Evolutionary conservation across 2,888 invertebrate genomes (phyloP).

Genomic region (Liopterus haemorrhoidalis): DNA sequence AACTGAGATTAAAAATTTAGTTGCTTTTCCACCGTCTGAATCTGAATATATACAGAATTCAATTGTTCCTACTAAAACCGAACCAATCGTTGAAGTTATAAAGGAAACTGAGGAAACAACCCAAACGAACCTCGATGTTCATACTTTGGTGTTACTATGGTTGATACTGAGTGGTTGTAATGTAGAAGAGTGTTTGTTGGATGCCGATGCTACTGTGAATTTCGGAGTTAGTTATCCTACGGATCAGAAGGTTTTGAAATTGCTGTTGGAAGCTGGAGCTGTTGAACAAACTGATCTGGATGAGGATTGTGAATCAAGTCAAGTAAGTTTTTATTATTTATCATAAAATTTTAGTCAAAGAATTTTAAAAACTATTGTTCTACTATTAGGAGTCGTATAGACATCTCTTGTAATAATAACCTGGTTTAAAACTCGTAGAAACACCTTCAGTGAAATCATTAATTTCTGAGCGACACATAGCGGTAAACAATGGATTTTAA

Average conservation of each 20-base stretch:
- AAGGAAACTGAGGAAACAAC: slow-evolving; percentile 12
- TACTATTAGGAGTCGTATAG: too few species aligned
- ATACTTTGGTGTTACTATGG: slow-evolving; percentile 70
- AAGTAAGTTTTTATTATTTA: slow-evolving; percentile 37
- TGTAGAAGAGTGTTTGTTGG: slow-evolving; percentile 53
- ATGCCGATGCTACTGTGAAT: slow-evolving; percentile 45
- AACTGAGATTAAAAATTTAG: slow-evolving; percentile 12
- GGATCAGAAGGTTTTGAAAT: slow-evolving; percentile 63
- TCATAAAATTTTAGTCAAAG: background rate
- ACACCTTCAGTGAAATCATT: too few species aligned
- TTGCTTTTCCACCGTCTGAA: background rate
- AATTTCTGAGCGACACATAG: too few species aligned
- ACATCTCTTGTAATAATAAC: too few species aligned
- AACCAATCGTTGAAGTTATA: slow-evolving; percentile 7
- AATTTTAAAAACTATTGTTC: too few species aligned
- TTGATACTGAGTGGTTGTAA: slow-evolving; percentile 63
- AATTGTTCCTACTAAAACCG: slow-evolving; percentile 13
- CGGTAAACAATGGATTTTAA: too few species aligned
- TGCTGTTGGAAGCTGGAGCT: slow-evolving; percentile 71
- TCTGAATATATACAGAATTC: slow-evolving; percentile 7
- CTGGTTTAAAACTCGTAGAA: too few species aligned
- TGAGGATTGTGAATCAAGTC: slow-evolving; percentile 43
- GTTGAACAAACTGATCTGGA: slow-evolving; percentile 49
- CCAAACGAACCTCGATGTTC: slow-evolving; percentile 48
- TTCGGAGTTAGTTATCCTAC: slow-evolving; percentile 58